Evolutionary conservation across 2,888 invertebrate species (phyloP).

Genomic region (Toxonevra muliebris): DNA sequence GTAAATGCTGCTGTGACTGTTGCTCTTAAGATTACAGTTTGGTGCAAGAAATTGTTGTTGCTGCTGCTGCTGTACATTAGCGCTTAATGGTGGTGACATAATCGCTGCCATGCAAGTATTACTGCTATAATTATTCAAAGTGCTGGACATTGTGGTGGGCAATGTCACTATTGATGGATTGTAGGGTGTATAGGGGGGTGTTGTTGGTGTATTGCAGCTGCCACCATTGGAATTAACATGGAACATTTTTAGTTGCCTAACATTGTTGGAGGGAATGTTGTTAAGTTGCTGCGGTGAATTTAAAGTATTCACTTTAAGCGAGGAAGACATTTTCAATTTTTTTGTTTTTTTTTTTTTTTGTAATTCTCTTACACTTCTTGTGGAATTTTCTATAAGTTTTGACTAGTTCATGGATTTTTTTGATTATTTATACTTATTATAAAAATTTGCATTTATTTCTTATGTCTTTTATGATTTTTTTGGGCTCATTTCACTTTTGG

Average conservation of each 20-base stretch:
- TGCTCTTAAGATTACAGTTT: conserved; percentile 44
- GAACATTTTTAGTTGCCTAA: conserved; percentile 38
- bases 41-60: conserved; percentile 47
- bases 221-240: conserved; percentile 19
- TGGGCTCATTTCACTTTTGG: no score
- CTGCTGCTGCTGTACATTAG: conserved; percentile 33
- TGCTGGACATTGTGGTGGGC: conserved; percentile 22
- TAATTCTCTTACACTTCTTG: conserved; percentile 36
- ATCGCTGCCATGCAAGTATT: conserved; percentile 41
- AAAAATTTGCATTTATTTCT: conserved; percentile 25
- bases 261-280: conserved; percentile 39
- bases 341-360: conserved; percentile 1
- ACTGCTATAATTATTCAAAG: conserved; percentile 28
- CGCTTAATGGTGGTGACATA: conserved; percentile 56
- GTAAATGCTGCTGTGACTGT: conserved; percentile 1
- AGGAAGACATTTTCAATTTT: conserved; percentile 48
- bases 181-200: conserved; percentile 36
- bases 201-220: conserved; percentile 22
- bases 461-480: conserved; percentile 4
- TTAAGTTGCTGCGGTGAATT: conserved; percentile 27
- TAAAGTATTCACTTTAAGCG: conserved; percentile 48
- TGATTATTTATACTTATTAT: conserved; percentile 23
- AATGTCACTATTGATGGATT: no score
- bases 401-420: background rate
- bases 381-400: conserved; percentile 13